Evolutionary conservation across 2,797 vertebrate species (phyloP).

Genomic region (Oryzias sinensis): DNA sequence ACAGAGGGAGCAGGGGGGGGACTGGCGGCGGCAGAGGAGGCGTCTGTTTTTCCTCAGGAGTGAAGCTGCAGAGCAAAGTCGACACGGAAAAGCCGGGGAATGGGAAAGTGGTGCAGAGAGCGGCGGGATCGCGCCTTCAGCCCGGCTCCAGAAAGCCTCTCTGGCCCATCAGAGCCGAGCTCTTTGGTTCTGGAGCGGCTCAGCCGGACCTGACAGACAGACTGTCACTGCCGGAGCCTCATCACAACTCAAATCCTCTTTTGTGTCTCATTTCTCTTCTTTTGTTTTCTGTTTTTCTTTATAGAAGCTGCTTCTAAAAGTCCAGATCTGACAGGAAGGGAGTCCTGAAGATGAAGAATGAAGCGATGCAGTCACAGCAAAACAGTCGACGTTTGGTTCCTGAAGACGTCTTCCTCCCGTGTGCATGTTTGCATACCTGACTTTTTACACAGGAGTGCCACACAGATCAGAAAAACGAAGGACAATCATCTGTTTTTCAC

Average conservation of each 20-base stretch:
- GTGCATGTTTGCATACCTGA: no score
- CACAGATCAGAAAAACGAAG: no score
- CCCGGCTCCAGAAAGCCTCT: conserved; percentile 28
- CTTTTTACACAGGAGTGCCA: no score
- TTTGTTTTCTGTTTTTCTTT: background rate
- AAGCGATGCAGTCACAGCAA: no score
- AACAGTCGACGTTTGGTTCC: background rate
- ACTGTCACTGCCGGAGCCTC: background rate
- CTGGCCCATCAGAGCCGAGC: background rate
- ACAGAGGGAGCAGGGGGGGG: conserved; percentile 15
- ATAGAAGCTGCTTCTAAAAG: background rate
- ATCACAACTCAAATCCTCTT: background rate
- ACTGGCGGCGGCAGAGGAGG: conserved; percentile 45
- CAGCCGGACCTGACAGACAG: conserved; percentile 6
- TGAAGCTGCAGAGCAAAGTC: conserved; percentile 56
- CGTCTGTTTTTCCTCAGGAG: conserved; percentile 78
- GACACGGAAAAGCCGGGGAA: conserved; percentile 70
- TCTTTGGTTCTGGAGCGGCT: background rate
- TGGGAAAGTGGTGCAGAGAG: conserved; percentile 66
- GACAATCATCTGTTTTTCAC: no score
- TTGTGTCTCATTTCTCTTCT: background rate
- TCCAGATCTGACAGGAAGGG: background rate
- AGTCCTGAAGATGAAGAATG: no score
- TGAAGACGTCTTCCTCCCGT: background rate
- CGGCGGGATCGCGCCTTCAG: conserved; percentile 36